Evolutionary conservation across 2,888 invertebrate species (phyloP).

Genomic region (Seira sanloemensis): DNA sequence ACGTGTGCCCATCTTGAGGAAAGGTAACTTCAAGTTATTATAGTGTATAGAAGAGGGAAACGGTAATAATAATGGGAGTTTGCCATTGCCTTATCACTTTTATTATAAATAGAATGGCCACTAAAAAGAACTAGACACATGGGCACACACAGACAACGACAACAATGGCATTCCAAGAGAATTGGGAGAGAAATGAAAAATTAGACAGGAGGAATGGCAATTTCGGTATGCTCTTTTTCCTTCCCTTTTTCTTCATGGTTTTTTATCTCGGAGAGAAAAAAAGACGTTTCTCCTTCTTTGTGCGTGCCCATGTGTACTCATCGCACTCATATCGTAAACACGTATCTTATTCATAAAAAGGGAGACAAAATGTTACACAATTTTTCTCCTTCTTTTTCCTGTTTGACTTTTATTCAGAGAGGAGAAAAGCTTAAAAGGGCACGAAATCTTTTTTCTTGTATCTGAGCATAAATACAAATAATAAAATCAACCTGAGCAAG

Average conservation of each 20-base stretch:
- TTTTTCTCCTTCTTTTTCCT: slow-evolving; percentile 23
- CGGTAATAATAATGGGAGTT: slow-evolving; percentile 25
- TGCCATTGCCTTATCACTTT: slow-evolving; percentile 29
- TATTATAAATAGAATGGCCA: slow-evolving; percentile 51
- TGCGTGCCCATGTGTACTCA: slow-evolving; percentile 22
- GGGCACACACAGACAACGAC: slow-evolving; percentile 6
- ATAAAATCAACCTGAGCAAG: slow-evolving; percentile 56
- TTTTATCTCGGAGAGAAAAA: neutral
- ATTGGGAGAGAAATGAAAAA: slow-evolving; percentile 55
- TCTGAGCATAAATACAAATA: slow-evolving; percentile 59
- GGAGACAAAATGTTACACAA: slow-evolving; percentile 21
- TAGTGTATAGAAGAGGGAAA: neutral
- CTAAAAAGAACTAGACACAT: slow-evolving; percentile 34
- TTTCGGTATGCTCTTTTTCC: slow-evolving; percentile 37
- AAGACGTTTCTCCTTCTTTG: slow-evolving; percentile 13
- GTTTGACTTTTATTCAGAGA: slow-evolving; percentile 49
- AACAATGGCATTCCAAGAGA: slow-evolving; percentile 22
- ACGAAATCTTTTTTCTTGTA: slow-evolving; percentile 58
- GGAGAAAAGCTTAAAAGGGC: slow-evolving; percentile 49
- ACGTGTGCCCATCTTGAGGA: slow-evolving; percentile 13
- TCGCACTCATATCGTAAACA: slow-evolving; percentile 5
- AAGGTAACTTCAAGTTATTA: neutral
- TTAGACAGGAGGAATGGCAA: slow-evolving; percentile 62
- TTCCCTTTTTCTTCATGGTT: neutral
- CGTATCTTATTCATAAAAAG: neutral